A percentile compares a stretch with the other conserved stretches of the same genome.
These are phyloP conservation scores for Yponomeuta malinellus DNA, from an alignment of 2,888 invertebrate species.

Conservation along the genomic window DNA sequence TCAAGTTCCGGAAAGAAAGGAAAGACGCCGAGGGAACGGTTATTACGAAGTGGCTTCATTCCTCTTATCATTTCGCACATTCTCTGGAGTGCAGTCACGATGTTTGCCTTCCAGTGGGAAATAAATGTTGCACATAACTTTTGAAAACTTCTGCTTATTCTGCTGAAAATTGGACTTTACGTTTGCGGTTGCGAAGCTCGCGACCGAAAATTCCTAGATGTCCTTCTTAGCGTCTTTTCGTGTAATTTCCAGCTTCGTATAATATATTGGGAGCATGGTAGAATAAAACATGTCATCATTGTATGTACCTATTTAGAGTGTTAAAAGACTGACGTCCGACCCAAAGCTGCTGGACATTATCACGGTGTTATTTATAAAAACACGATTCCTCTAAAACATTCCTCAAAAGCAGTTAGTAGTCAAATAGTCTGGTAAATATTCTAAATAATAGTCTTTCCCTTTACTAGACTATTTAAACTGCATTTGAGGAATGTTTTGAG, in stretches of 20 bases:
- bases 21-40: not conserved
- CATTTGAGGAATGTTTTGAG: too few relatives aligned
- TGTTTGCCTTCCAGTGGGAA: not conserved
- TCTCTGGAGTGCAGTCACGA: not conserved
- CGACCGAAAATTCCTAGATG: not conserved
- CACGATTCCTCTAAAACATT: too few relatives aligned
- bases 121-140: constrained; percentile 1
- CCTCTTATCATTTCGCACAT: not conserved
- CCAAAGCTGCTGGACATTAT: too few relatives aligned
- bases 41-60: not conserved
- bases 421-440: too few relatives aligned
- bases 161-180: not conserved
- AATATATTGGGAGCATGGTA: not conserved
- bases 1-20: not conserved
- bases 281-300: too few relatives aligned
- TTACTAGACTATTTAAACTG: too few relatives aligned
- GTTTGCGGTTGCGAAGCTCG: not conserved
- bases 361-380: too few relatives aligned
- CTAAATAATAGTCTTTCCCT: too few relatives aligned
- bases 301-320: too few relatives aligned
- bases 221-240: not conserved
- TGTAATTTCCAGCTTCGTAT: not conserved
- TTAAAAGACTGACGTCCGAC: too few relatives aligned
- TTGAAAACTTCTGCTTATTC: not conserved
- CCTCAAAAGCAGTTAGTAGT: too few relatives aligned